phyloP scores from a whole-genome alignment of 1,140 invertebrate species.

The Bombyx mori region DNA sequence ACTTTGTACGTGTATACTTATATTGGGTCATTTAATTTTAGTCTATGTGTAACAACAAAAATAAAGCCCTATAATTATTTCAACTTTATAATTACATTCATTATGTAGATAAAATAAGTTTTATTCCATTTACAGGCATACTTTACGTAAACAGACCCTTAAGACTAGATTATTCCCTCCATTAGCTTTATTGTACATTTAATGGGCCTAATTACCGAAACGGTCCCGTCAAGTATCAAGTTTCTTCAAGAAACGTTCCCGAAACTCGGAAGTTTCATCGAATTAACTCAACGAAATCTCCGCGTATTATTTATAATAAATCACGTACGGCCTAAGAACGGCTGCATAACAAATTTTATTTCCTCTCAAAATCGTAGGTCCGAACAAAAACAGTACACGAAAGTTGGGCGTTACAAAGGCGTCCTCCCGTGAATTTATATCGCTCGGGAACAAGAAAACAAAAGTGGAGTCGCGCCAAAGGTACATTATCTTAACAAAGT shows the following conservation, averaged over 20 bases:
- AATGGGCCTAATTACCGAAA: no score
- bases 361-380: conserved; percentile 37
- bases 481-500: conserved; percentile 72
- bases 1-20: no score
- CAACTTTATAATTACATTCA: no score
- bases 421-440: conserved; percentile 64
- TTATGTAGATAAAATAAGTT: no score
- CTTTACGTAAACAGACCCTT: no score
- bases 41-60: no score
- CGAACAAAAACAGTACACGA: conserved; percentile 62
- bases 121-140: no score
- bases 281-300: conserved; percentile 4
- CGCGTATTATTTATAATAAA: conserved; percentile 10
- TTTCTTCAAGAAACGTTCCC: neutral
- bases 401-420: conserved; percentile 55
- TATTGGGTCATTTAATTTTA: no score
- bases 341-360: conserved; percentile 60
- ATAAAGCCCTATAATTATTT: no score
- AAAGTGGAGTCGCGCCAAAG: conserved; percentile 68
- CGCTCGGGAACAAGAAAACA: conserved; percentile 65
- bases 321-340: conserved; percentile 33
- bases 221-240: no score
- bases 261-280: conserved; percentile 1
- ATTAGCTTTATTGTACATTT: no score
- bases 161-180: no score